Conservation (phyloP, 2,113 vertebrate genomes). For the Phylloscopus whistleri region DNA sequence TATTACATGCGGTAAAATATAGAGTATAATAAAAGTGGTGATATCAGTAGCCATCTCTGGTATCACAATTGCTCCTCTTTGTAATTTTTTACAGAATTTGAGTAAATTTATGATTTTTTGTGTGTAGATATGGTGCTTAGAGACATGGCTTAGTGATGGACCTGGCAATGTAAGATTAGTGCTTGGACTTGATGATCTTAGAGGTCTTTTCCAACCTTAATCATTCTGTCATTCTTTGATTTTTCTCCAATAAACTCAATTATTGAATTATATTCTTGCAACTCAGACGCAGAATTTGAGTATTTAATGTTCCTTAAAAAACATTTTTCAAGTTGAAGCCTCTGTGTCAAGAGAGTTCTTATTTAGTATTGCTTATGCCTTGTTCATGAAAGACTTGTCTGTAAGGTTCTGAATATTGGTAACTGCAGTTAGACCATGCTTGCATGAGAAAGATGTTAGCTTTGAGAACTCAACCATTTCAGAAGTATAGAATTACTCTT, state of each 20-base stretch:
- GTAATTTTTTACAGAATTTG: neutral
- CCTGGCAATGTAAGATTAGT: too few relatives aligned
- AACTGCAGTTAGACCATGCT: neutral
- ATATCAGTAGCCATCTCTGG: neutral
- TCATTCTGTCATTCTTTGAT: neutral
- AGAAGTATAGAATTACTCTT: neutral
- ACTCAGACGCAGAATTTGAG: neutral
- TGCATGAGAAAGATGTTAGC: neutral
- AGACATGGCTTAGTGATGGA: neutral
- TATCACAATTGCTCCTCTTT: neutral
- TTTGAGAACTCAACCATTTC: neutral
- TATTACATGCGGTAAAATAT: neutral
- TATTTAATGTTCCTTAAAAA: neutral
- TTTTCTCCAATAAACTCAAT: neutral
- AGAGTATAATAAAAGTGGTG: neutral
- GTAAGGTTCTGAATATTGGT: neutral
- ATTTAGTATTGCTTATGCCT: neutral
- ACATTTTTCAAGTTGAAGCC: neutral
- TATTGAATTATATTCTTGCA: neutral
- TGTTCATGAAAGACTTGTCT: neutral
- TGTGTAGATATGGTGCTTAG: neutral
- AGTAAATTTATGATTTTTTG: neutral
- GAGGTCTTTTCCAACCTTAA: neutral
- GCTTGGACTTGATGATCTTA: neutral
- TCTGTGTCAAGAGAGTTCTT: neutral